Conservation (phyloP, 2,888 invertebrate species). For the Cerceris ruficornis region DNA sequence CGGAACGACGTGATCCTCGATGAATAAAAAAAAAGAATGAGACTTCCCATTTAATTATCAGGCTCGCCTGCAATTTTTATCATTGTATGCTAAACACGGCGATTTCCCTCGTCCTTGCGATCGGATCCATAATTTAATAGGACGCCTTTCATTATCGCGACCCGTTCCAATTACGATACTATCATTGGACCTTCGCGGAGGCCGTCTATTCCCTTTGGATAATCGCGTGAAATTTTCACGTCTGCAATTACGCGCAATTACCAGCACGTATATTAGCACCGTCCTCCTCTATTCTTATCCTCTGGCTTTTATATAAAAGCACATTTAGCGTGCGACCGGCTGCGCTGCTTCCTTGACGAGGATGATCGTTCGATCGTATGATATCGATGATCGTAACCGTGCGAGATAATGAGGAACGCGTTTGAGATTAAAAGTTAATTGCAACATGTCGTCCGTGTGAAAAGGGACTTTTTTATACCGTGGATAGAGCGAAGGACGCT, state of each 20-base stretch:
- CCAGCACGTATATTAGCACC: not conserved
- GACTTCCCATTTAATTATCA: constrained; percentile 28
- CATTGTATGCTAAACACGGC: constrained; percentile 39
- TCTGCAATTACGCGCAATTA: constrained; percentile 45
- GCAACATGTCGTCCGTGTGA: too few species aligned
- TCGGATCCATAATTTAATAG: constrained; percentile 17
- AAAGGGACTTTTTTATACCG: too few species aligned
- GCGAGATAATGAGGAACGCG: not conserved
- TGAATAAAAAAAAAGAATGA: constrained; percentile 1
- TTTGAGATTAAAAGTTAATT: too few species aligned
- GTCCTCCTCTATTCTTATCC: constrained; percentile 5
- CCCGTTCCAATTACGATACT: constrained; percentile 34
- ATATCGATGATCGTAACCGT: not conserved
- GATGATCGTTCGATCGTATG: not conserved
- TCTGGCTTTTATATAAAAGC: constrained; percentile 10
- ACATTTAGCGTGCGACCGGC: not conserved
- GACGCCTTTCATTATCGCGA: constrained; percentile 20
- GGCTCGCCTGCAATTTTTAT: constrained; percentile 17
- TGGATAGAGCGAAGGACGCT: too few species aligned
- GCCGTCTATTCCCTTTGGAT: constrained; percentile 15
- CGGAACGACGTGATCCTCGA: not conserved
- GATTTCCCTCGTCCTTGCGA: constrained; percentile 49
- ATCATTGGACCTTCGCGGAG: constrained; percentile 13
- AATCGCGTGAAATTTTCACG: constrained; percentile 54
- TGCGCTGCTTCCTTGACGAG: not conserved